These are phyloP conservation scores for Scleropages formosus DNA, from an alignment of 2,797 vertebrate genomes.

Conservation along the genomic window DNA sequence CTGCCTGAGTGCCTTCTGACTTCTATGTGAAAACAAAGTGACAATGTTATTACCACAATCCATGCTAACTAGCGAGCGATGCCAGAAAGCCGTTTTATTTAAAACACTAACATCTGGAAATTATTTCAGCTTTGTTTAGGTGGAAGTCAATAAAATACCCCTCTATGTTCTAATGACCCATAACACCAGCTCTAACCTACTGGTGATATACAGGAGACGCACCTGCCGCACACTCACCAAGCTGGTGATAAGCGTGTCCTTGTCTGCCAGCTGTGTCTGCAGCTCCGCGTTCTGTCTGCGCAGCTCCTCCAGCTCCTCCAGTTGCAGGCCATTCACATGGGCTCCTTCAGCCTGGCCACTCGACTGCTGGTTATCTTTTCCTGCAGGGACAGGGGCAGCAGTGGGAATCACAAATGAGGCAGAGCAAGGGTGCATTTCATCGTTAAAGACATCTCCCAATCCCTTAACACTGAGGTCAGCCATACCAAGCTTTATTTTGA, in stretches of 20 bases:
- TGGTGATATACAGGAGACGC: too few species aligned
- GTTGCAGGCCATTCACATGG: conserved; percentile 88
- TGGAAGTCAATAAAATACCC: too few species aligned
- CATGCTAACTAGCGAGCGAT: background rate
- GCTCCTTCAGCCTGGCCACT: conserved; percentile 63
- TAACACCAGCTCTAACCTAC: too few species aligned
- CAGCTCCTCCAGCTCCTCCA: conserved; percentile 86
- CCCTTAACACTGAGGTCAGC: background rate
- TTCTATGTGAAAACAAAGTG: conserved; percentile 62
- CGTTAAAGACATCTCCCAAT: too few species aligned
- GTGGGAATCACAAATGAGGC: too few species aligned
- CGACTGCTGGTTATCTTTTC: conserved; percentile 81
- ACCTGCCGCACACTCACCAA: conserved; percentile 65
- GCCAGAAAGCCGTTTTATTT: too few species aligned
- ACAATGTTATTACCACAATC: background rate
- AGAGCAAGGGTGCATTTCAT: background rate
- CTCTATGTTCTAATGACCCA: too few species aligned
- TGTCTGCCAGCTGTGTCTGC: conserved; percentile 80
- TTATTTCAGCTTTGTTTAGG: too few species aligned
- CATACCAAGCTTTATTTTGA: conserved; percentile 92
- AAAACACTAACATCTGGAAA: too few species aligned
- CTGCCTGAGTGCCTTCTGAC: conserved; percentile 54
- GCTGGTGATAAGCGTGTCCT: conserved; percentile 76
- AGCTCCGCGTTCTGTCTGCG: conserved; percentile 74
- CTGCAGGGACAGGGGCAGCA: conserved; percentile 51